Base-by-base conservation (phyloP, 2,797 vertebrate species). In the Helostoma temminkii region DNA sequence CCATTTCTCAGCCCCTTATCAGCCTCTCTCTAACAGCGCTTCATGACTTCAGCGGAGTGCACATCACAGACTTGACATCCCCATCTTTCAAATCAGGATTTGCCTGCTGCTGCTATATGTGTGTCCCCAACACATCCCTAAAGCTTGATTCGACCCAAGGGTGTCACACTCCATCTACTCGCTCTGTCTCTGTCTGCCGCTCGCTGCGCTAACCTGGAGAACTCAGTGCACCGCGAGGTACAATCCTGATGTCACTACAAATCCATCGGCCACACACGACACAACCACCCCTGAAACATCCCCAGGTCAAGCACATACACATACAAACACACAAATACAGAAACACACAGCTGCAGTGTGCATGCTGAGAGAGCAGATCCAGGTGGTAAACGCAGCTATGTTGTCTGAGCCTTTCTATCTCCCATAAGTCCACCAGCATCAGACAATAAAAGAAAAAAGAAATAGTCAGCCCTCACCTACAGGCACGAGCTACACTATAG, bases 201-300 rank as follows among this genome's bases (percentile, higher is more conserved):
- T 72, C 15, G 25, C 66, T 48, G 41, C 56, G 78, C 81, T 80
- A 85, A 87, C 88, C 85, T 81, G 81, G 66, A 83, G 75, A 88
- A 80, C 69, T 73, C 15, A 6, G 32, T 78, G 65, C 75, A 82
- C 90, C 79, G 72, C 53, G 0, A 91, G 88, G 66, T 91, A 89
- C 62, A 67, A 66, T 87, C 88, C 81, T 66, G 72, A 83, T 91
- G 91, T 90, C 91, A 84, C 85, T 78, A 78, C 71, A 80, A 87
- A 91, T 92, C 75, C 74, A 82, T 90, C 69, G 66, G 81, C 72
- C 48, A 49, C 71, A 37, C 80, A 69, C 24, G 0, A 39, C 80
- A 74, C 49, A 43, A 65, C 76, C 61, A 39, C 42, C 71, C 55
- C 70, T 58, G 54, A 81, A 85, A 88, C 74, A 75, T 78, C 85